These are phyloP conservation scores for Gnathonemus longibarbis DNA, from an alignment of 2,113 vertebrate genomes.

Conservation along the genomic window DNA sequence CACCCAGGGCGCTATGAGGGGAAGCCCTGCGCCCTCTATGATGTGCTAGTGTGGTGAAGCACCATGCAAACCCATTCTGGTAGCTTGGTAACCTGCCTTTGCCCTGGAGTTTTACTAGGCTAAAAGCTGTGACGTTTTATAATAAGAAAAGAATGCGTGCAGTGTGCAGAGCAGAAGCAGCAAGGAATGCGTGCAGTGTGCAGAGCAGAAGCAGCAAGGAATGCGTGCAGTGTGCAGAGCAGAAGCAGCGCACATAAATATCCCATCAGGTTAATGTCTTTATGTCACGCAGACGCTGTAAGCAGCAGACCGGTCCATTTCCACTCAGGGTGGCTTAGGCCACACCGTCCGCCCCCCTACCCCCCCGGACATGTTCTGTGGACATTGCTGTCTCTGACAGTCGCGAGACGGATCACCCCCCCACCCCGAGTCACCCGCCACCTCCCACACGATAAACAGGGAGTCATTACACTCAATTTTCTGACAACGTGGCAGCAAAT, in stretches of 20 bases:
- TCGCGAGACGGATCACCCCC: background rate
- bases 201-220: background rate
- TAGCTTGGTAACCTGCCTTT: background rate
- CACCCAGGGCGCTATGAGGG: background rate
- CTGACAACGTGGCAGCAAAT: slow-evolving; percentile 17
- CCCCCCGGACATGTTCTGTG: background rate
- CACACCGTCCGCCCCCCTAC: too few species aligned
- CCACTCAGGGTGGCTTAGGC: background rate
- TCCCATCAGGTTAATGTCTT: background rate
- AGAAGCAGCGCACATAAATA: background rate
- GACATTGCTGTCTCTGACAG: background rate
- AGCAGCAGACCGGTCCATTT: background rate
- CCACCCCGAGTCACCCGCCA: background rate
- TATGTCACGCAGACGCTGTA: background rate
- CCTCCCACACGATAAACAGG: slow-evolving; percentile 6
- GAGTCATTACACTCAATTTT: slow-evolving; percentile 21
- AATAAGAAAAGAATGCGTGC: background rate
- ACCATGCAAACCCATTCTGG: background rate
- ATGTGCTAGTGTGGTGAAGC: background rate
- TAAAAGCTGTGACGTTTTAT: background rate
- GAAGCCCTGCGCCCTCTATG: background rate
- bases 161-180: background rate
- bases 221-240: background rate
- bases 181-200: background rate
- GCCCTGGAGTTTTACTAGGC: background rate